Base-by-base conservation (phyloP, 1,140 invertebrate species). In the Listronotus oregonensis region DNA sequence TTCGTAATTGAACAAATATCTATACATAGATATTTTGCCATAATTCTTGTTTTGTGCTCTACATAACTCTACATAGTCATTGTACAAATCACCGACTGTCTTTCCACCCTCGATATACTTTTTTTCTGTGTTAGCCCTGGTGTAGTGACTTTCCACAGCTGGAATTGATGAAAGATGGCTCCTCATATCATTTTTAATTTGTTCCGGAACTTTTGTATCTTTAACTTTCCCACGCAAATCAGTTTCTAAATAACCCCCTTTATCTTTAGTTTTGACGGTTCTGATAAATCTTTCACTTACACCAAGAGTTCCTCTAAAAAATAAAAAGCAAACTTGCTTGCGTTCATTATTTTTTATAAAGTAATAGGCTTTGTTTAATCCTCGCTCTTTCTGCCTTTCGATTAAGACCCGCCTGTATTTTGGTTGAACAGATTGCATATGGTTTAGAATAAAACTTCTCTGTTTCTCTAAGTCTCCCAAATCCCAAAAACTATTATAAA, bases 101-200 rank as follows among this genome's bases (percentile, higher is more conserved):
- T 71, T 71, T 21, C 65, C 55, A 57, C 71, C 72, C 11, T 71
- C 74, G 21, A 73, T 74, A 57, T 61, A 74, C 32, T 74, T 56
- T 49, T 60, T 68, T 32, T 70, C 40, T 40, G 67, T 70, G 32
- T 70, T 58, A 47, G 56, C 55, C 39, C 73, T 54, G 14, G 60
- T 47, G 59, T 75, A 75, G 40, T 75, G 67, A 17, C 52, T 54
- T 54, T 54, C 51, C 12, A 54, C 27, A 7, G 51, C 10, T 34
- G 66, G 61, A 12, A 62, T 62, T 12, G 47, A 50, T 39, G 47
- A 37, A 6, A 64, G 46, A 32, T 55, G 51, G 3, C 15, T 14
- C 34, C 61, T 64, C 32, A 64, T 42, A 32, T 46, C 44, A 27
- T 31, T 64, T 56, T 64, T 55, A 6, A 55, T 37, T 21, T 55